A percentile compares a stretch with the other conserved stretches of the same genome.
phyloP scores from a whole-genome alignment of 37 sponge, comb jelly and placozoan genomes.

The Tethya wilhelma region DNA sequence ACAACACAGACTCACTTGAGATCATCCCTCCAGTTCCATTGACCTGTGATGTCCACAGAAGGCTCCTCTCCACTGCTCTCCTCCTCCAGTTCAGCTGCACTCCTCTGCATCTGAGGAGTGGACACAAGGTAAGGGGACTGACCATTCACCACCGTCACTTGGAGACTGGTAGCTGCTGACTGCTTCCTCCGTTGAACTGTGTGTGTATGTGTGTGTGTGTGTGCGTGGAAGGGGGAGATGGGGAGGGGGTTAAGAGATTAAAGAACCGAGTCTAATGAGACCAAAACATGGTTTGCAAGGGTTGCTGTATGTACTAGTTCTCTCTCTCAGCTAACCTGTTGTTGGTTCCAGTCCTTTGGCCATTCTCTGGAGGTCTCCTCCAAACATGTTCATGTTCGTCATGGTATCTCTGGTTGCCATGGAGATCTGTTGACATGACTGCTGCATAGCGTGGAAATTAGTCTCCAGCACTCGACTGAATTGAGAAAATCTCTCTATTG shows the following conservation, averaged over 20 bases:
- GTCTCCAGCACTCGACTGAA: constrained; percentile 55
- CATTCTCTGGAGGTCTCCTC: constrained; percentile 55
- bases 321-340: not conserved
- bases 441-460: constrained; percentile 46
- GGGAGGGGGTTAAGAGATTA: not conserved
- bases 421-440: constrained; percentile 37
- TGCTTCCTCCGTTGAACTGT: constrained; percentile 19
- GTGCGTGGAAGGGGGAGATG: too few species aligned
- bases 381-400: constrained; percentile 23
- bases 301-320: not conserved
- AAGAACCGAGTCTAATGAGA: too few species aligned
- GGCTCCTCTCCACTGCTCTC: constrained; percentile 32
- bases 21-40: constrained; percentile 55
- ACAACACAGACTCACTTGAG: constrained; percentile 16
- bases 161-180: not conserved
- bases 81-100: constrained; percentile 2
- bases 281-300: not conserved
- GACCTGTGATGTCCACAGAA: not conserved
- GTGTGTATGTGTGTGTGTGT: not conserved
- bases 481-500: constrained; percentile 69
- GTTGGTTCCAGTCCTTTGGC: constrained; percentile 46
- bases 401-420: constrained; percentile 22
- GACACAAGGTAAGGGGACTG: constrained; percentile 3
- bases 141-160: not conserved
- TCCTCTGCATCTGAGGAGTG: not conserved